A percentile compares a stretch with the other conserved stretches of the same genome.
These are phyloP conservation scores for Pseudomugil tenellus DNA, from an alignment of 2,797 vertebrate species.

Conservation along the genomic window DNA sequence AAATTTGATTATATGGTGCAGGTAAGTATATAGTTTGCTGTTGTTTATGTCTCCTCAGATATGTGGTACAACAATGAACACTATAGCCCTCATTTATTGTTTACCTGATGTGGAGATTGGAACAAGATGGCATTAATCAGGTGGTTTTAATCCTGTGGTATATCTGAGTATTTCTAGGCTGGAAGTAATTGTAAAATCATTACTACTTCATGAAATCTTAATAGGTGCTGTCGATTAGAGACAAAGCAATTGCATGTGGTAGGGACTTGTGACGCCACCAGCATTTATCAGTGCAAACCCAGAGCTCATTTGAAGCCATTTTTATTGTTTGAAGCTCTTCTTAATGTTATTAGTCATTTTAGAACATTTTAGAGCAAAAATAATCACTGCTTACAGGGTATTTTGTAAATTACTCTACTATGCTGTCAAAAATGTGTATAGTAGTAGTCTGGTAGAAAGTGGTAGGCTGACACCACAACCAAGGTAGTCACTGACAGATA, in stretches of 20 bases:
- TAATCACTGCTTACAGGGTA: background rate
- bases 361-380: slow-evolving; percentile 7
- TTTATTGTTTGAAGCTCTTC: slow-evolving; percentile 17
- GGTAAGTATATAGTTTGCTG: background rate
- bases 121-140: background rate
- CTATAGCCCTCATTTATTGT: background rate
- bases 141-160: slow-evolving; percentile 10
- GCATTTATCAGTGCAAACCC: slow-evolving; percentile 45
- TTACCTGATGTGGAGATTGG: background rate
- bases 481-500: slow-evolving; percentile 46
- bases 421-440: background rate
- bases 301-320: slow-evolving; percentile 22
- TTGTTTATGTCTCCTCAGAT: background rate
- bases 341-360: background rate
- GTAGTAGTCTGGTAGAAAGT: background rate
- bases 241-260: slow-evolving; percentile 57
- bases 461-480: slow-evolving; percentile 43
- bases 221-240: slow-evolving; percentile 68
- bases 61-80: background rate
- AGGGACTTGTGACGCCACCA: slow-evolving; percentile 60
- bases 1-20: background rate
- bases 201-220: slow-evolving; percentile 79
- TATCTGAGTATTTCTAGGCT: slow-evolving; percentile 49
- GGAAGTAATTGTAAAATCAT: slow-evolving; percentile 76
- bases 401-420: background rate